phyloP scores from a whole-genome alignment of 2,888 invertebrate species.

The Andrena camellia region DNA sequence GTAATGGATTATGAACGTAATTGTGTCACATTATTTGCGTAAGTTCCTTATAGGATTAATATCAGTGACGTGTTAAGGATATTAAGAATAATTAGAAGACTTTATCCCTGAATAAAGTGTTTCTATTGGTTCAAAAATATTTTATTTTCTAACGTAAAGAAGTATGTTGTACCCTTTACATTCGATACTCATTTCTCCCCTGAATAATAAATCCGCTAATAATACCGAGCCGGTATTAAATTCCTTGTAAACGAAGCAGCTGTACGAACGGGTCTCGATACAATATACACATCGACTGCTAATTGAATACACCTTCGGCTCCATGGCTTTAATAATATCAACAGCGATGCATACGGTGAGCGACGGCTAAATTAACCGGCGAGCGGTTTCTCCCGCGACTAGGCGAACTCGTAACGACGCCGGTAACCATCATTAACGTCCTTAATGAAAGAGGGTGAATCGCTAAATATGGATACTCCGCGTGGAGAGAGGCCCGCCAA shows the following conservation, averaged over 20 bases:
- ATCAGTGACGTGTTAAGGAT: too few relatives aligned
- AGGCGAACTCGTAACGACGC: conserved; percentile 44
- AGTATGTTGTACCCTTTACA: conserved; percentile 1
- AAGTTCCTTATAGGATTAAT: too few relatives aligned
- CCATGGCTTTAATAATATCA: conserved; percentile 65
- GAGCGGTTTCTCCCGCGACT: conserved; percentile 34
- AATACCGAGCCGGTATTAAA: conserved; percentile 52
- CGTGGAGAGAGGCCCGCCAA: conserved; percentile 13
- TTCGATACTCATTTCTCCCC: conserved; percentile 49
- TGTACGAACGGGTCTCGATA: conserved; percentile 28
- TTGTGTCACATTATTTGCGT: too few relatives aligned
- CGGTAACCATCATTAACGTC: conserved; percentile 77
- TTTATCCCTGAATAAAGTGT: too few relatives aligned
- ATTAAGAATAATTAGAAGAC: too few relatives aligned
- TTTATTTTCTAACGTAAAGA: too few relatives aligned
- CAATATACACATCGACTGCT: conserved; percentile 48
- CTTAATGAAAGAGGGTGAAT: conserved; percentile 80
- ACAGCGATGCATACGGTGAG: conserved; percentile 55
- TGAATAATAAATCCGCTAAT: conserved; percentile 48
- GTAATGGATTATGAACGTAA: too few relatives aligned
- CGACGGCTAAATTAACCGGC: conserved; percentile 60
- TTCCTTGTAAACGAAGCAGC: conserved; percentile 56
- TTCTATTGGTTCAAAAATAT: too few relatives aligned
- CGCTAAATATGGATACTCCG: conserved; percentile 76
- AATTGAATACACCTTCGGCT: conserved; percentile 59